Evolutionary conservation across 1,140 invertebrate genomes (phyloP).

Genomic region (Caenorhabditis latens): DNA sequence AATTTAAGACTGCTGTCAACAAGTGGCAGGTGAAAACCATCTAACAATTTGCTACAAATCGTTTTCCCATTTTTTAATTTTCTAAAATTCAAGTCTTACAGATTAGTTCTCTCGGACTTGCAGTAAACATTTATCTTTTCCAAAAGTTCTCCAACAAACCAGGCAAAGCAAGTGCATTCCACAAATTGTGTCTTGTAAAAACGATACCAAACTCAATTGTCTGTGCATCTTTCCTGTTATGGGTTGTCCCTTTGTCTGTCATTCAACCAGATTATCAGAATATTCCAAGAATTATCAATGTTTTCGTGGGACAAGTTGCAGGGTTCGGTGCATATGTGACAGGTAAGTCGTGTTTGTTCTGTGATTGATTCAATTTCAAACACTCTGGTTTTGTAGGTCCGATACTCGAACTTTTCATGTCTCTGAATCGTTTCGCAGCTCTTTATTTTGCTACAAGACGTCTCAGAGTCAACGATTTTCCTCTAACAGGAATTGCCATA

Average conservation of each 20-base stretch:
- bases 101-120: conserved; percentile 2
- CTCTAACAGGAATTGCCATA: conserved; percentile 2
- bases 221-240: conserved; percentile 6
- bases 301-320: conserved; percentile 1
- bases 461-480: conserved; percentile 24
- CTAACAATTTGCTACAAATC: too few species aligned
- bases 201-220: conserved; percentile 29
- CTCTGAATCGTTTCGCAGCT: conserved; percentile 12
- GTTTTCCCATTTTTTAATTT: too few species aligned
- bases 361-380: too few species aligned
- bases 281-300: conserved; percentile 40
- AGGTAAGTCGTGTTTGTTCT: neutral
- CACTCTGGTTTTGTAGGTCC: neutral
- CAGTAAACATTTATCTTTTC: conserved; percentile 21
- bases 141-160: conserved; percentile 39
- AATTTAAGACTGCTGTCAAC: too few species aligned
- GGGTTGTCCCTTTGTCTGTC: conserved; percentile 34
- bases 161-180: conserved; percentile 13
- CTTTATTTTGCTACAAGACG: conserved; percentile 18
- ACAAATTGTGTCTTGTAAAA: conserved; percentile 28
- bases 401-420: conserved; percentile 30
- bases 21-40: too few species aligned
- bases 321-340: conserved; percentile 40
- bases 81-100: neutral
- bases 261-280: conserved; percentile 4